Evolutionary conservation across 2,888 invertebrate genomes (phyloP).

Genomic region (Lithophane leautieri): DNA sequence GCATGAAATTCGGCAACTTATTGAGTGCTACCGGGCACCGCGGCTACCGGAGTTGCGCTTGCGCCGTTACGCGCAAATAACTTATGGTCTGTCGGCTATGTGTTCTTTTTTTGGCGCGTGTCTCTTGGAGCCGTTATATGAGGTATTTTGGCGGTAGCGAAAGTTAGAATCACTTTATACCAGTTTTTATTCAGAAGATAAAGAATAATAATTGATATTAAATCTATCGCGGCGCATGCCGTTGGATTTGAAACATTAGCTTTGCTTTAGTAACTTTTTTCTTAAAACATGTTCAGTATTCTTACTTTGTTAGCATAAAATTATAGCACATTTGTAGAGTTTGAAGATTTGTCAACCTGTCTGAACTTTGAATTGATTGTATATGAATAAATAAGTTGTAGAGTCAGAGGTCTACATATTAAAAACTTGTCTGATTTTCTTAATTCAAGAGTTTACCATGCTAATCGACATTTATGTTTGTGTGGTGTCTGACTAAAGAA

Average conservation of each 20-base stretch:
- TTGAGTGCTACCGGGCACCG: constrained; percentile 79
- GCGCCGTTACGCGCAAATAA: constrained; percentile 88
- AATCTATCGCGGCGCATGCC: constrained; percentile 62
- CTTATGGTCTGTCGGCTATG: constrained; percentile 79
- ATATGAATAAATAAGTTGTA: constrained; percentile 37
- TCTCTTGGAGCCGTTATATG: constrained; percentile 86
- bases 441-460: constrained; percentile 12
- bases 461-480: background rate
- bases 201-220: constrained; percentile 69
- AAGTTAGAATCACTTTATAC: constrained; percentile 84
- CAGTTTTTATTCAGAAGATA: constrained; percentile 75
- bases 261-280: constrained; percentile 50
- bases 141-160: constrained; percentile 84
- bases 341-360: constrained; percentile 50
- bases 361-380: constrained; percentile 52
- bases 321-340: constrained; percentile 45
- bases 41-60: constrained; percentile 82
- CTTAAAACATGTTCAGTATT: constrained; percentile 52
- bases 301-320: constrained; percentile 48
- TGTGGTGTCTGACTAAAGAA: background rate
- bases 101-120: constrained; percentile 88
- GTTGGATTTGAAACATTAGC: constrained; percentile 57
- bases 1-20: constrained; percentile 81
- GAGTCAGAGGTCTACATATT: constrained; percentile 29
- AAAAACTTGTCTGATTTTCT: constrained; percentile 14